These are phyloP conservation scores for Eublepharis macularius DNA, from an alignment of 2,113 vertebrate species.

Conservation along the genomic window DNA sequence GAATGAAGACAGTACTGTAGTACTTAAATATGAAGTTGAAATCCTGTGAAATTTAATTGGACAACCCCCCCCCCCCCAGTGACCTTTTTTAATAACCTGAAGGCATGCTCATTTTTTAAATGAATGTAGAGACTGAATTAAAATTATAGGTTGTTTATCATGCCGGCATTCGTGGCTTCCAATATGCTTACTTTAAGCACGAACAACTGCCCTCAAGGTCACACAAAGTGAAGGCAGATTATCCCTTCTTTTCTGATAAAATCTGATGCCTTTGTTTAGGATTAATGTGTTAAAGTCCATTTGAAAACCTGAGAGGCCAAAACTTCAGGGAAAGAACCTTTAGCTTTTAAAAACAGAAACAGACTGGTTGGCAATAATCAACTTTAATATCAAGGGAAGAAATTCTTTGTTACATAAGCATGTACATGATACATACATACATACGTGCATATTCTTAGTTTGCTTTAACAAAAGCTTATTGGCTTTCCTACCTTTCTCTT, in stretches of 20 bases:
- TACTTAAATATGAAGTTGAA: not conserved
- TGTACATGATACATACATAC: too few species aligned
- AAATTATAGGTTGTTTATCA: too few species aligned
- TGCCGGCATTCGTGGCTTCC: not conserved
- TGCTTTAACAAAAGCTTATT: too few species aligned
- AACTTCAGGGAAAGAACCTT: not conserved
- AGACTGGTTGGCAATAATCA: not conserved
- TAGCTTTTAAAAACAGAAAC: conserved; percentile 19
- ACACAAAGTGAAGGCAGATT: conserved; percentile 24
- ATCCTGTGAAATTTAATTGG: not conserved
- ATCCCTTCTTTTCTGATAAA: not conserved
- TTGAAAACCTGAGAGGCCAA: not conserved
- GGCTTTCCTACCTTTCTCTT: too few species aligned
- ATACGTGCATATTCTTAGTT: too few species aligned
- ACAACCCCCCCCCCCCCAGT: too few species aligned
- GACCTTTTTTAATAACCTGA: not conserved
- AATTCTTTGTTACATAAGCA: not conserved
- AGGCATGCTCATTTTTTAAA: too few species aligned
- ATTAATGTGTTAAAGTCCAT: not conserved
- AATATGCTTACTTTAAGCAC: conserved; percentile 2
- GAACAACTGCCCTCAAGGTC: not conserved
- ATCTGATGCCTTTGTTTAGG: conserved; percentile 16
- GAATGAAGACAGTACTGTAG: not conserved
- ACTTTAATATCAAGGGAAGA: not conserved
- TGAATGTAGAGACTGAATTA: too few species aligned